Conservation (phyloP, 1,140 invertebrate species). For the Macrobrachium nipponense region DNA sequence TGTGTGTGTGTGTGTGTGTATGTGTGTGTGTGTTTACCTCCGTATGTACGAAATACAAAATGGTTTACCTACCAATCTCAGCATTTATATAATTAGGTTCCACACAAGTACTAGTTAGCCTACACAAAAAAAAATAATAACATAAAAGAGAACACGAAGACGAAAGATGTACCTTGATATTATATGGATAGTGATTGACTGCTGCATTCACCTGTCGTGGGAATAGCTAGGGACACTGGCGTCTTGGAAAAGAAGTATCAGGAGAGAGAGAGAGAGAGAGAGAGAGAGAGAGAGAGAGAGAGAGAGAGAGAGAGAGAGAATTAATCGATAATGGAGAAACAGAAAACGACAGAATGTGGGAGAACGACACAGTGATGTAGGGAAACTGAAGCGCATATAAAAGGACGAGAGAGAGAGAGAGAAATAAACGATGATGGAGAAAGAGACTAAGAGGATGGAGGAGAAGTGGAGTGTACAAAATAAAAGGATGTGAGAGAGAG, state of each 20-base stretch:
- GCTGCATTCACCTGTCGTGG: too few relatives aligned
- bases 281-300: slow-evolving; percentile 2
- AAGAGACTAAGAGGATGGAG: not conserved
- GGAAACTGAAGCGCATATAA: not conserved
- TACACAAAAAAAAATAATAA: not conserved
- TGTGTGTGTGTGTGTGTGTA: not conserved
- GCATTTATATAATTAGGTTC: not conserved
- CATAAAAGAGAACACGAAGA: not conserved
- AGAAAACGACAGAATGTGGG: not conserved
- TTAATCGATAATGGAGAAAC: too few relatives aligned
- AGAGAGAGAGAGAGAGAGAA: not conserved
- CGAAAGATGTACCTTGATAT: not conserved
- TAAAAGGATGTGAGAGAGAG: slow-evolving; percentile 7
- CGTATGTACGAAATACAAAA: not conserved
- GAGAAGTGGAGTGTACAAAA: too few relatives aligned
- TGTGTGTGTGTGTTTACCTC: not conserved
- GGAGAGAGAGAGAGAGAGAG: slow-evolving; percentile 7
- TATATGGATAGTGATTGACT: too few relatives aligned
- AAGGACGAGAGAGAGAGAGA: not conserved
- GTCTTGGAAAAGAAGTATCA: not conserved
- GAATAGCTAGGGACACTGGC: too few relatives aligned
- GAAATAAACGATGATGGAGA: not conserved
- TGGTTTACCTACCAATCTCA: not conserved
- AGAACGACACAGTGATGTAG: not conserved
- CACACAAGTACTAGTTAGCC: too few relatives aligned